Evolutionary conservation across 1,140 invertebrate species (phyloP), one percentile per base, ranked within the genome.

Genomic region (Magallana ariakensis): DNA sequence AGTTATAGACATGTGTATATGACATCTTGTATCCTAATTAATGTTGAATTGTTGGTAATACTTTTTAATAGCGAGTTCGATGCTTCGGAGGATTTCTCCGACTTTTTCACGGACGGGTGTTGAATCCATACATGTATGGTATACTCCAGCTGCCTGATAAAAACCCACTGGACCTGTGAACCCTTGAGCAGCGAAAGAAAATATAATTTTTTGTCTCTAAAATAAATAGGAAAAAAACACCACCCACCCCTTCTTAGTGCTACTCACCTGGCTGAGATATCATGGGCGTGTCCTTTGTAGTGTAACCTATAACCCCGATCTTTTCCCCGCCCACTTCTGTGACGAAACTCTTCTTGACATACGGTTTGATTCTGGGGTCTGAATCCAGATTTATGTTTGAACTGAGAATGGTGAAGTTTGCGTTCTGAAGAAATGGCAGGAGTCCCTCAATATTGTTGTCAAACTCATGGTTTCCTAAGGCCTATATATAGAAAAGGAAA

Each of bases 401-500:
- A 1, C 96, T 96, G 0, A 99, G 92, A 0, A 98, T 95, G 0
- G 97, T 97, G 88, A 96, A 97, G 0, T 95, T 95, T 1, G 96
- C 94, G 46, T 96, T 95, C 54, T 96, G 94, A 9, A 98, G 94
- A 92, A 98, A 98, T 2, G 97, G 96, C n/a, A 96, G 95, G 6
- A 98, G 93, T 13, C 97, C 97, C 2, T 93, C 92, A 0, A 97
- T 95, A 0, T 97, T 97, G 85, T 97, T 96, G 93, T 99, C 98
- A 91, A 99, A 98, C 94, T 99, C 98, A 91, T 99, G 98, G 92
- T 99, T 99, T 26, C 98, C 98, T 82, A 99, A 95, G 15, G 96
- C 97, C 97, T 98, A 83, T 19, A 82, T 85, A 55, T 7, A 60
- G 7, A 54, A 13, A 4, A 4, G 13, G 13, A 26, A 19, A n/a